A percentile compares a stretch with the other conserved stretches of the same genome.
Evolutionary conservation across 2,113 vertebrate genomes (phyloP).

Genomic region (Tragelaphus buxtoni): DNA sequence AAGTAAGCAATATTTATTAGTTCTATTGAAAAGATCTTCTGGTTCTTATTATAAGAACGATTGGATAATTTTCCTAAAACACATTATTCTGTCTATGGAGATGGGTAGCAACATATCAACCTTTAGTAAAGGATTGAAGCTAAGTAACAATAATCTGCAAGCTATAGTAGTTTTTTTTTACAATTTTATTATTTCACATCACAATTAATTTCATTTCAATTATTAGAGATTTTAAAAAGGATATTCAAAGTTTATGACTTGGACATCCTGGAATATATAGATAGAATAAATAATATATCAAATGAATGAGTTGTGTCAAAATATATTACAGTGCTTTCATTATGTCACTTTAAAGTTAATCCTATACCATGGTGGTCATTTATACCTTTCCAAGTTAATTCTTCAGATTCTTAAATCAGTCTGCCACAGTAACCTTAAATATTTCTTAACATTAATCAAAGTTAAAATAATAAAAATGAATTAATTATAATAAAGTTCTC

Average conservation of each 20-base stretch:
- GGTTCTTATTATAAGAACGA: conserved; percentile 17
- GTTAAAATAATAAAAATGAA: conserved; percentile 45
- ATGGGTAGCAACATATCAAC: background rate
- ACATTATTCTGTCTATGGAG: conserved; percentile 42
- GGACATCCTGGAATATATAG: conserved; percentile 40
- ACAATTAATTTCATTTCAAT: conserved; percentile 58
- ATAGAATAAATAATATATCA: conserved; percentile 59
- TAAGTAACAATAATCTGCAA: conserved; percentile 27
- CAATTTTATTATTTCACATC: conserved; percentile 42
- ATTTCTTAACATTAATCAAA: conserved; percentile 46
- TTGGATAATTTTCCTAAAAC: conserved; percentile 41
- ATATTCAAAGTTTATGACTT: conserved; percentile 53
- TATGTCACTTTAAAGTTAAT: conserved; percentile 40
- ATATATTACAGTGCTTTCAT: conserved; percentile 37
- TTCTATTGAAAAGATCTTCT: conserved; percentile 44
- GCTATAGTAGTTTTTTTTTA: background rate
- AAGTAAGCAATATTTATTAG: conserved; percentile 70
- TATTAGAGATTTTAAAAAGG: conserved; percentile 53
- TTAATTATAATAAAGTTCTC: conserved; percentile 30
- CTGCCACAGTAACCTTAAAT: conserved; percentile 1
- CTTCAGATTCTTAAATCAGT: conserved; percentile 19
- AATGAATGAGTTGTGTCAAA: conserved; percentile 50
- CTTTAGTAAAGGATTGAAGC: conserved; percentile 44
- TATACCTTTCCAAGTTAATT: conserved; percentile 40
- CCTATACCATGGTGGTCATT: background rate